Conservation (phyloP, 2,113 vertebrate genomes). For the Glaucomys volans region DNA sequence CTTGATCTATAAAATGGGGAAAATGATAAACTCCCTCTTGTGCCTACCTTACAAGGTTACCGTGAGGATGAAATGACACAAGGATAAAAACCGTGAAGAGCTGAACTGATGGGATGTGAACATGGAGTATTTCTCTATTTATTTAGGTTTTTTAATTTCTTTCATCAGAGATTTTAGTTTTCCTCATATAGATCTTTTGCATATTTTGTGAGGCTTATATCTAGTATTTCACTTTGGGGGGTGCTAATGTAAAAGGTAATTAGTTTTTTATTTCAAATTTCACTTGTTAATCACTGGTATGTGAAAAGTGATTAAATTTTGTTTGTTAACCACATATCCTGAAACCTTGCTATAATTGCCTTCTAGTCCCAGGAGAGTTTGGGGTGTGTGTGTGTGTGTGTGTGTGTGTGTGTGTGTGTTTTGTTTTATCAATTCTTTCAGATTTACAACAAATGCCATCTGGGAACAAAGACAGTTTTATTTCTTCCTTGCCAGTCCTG, state of each 20-base stretch:
- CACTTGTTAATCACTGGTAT: neutral
- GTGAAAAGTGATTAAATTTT: neutral
- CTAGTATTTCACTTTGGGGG: neutral
- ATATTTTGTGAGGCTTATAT: neutral
- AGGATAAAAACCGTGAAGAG: neutral
- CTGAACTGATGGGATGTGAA: neutral
- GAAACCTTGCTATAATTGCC: neutral
- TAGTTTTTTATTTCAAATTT: neutral
- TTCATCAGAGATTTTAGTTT: neutral
- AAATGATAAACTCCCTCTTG: neutral
- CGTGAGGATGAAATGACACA: neutral
- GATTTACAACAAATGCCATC: neutral
- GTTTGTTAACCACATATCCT: neutral
- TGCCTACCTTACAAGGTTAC: neutral
- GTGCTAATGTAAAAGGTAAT: neutral
- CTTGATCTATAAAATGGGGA: neutral
- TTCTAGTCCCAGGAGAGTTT: neutral
- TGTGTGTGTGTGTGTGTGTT: neutral
- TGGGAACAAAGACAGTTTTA: neutral
- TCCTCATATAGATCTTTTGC: neutral
- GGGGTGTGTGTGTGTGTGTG: neutral
- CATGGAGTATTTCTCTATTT: neutral
- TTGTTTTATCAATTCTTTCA: neutral
- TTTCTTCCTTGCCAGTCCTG: neutral
- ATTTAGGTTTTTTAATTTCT: neutral